A percentile compares a stretch with the other conserved stretches of the same genome.
Conservation (phyloP, 2,113 vertebrate species). For the Alouatta palliata region DNA sequence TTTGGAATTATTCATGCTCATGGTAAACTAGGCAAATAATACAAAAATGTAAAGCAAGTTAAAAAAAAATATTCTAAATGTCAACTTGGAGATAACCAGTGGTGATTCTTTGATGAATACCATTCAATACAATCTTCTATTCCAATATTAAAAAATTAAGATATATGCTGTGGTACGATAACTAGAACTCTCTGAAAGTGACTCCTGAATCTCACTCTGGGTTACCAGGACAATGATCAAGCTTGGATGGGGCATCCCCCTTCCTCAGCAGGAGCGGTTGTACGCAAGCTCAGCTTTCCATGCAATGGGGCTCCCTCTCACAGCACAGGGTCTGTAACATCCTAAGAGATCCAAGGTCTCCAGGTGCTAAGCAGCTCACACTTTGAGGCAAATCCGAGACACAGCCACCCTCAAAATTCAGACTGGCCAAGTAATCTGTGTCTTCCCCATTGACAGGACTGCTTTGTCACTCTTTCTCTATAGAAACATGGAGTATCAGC, state of each 20-base stretch:
- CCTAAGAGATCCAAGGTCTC: not conserved
- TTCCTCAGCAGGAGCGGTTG: not conserved
- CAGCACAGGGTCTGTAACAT: not conserved
- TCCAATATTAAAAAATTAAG: not conserved
- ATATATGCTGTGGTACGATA: not conserved
- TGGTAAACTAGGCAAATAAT: not conserved
- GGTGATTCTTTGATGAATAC: not conserved
- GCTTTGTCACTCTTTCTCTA: not conserved
- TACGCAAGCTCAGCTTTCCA: not conserved
- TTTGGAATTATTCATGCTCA: not conserved
- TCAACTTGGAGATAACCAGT: not conserved
- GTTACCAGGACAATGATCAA: not conserved
- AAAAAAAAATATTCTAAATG: not conserved
- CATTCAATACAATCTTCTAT: not conserved
- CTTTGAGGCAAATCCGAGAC: not conserved
- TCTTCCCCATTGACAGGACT: not conserved
- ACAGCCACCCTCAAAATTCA: not conserved
- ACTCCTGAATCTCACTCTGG: not conserved
- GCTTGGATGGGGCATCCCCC: not conserved
- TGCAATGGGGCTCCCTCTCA: not conserved
- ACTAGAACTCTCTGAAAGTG: not conserved
- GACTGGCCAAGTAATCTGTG: not conserved
- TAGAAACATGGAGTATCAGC: not conserved
- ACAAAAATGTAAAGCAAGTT: slow-evolving; percentile 2
- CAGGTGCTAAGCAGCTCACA: not conserved